Evolutionary conservation across 2,888 invertebrate genomes (phyloP), one percentile per base, ranked within the genome.

Genomic region (Melieria picta): DNA sequence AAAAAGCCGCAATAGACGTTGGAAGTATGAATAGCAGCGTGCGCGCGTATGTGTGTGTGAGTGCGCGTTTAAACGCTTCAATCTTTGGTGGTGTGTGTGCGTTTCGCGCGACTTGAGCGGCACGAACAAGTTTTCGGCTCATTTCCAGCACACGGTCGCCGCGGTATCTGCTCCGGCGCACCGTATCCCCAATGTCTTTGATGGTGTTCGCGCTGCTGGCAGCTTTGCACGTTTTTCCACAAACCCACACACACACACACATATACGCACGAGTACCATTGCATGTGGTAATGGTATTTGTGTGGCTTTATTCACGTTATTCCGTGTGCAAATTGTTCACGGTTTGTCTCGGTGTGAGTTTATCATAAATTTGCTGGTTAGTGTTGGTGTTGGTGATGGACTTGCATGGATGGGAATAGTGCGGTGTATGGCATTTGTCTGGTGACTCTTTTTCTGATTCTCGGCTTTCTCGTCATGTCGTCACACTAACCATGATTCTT

Each of bases 61-160:
- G 50, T 61, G 60, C 45, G 68, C 48, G 50, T 68, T 56, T 47
- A 13, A 65, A 65, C 64, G 30, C 30, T 30, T 30, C 30, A 30
- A 30, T 30, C 30, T 30, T 30, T 30, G 3, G 3, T 30, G 2
- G 30, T 30, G 30, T 30, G 30, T 30, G 30, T 30, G 30, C 30
- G 30, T 30, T 30, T 30, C 30, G 30, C 30, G 30, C 30, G 50
- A 52, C 52, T 65, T 65, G 52, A 43, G 64, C 64, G 55, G 55
- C 55, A 55, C 45, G 52, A 65, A 65, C 64, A 65, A 55, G 64
- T 65, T 65, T 57, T 58, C 52, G 11, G 10, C 52, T 11, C 52
- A n/a, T 52, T 6, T n/a, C n/a, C 52, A 11, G 52, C 11, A 52
- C 52, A 52, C 11, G 52, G 11, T 52, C 13, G 11, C 6, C 1